Conservation (phyloP, 1,140 invertebrate genomes). For the Triops cancriformis region DNA sequence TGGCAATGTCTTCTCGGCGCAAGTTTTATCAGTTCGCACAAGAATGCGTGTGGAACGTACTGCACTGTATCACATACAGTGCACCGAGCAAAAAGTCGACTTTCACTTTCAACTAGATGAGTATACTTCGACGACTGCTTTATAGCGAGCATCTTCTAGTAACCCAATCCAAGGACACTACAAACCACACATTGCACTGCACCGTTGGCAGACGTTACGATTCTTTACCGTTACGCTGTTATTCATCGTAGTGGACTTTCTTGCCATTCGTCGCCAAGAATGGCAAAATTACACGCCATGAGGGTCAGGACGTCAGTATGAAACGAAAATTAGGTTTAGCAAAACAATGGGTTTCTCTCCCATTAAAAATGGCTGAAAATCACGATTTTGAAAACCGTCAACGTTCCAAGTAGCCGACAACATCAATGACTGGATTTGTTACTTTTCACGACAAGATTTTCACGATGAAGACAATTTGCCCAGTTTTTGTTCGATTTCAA, state of each 20-base stretch:
- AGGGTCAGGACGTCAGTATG: background rate
- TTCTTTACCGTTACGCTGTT: background rate
- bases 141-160: background rate
- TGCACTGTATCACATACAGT: background rate
- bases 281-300: background rate
- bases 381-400: background rate
- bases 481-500: background rate
- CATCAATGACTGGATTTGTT: background rate
- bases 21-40: background rate
- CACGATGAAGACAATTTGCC: background rate
- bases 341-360: background rate
- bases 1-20: background rate
- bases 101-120: conserved; percentile 10
- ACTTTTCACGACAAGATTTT: background rate
- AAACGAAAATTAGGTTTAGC: background rate
- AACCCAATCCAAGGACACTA: background rate
- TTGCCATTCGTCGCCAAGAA: background rate
- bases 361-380: background rate
- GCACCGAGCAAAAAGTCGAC: background rate
- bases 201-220: background rate
- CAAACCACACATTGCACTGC: background rate
- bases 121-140: background rate
- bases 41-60: background rate
- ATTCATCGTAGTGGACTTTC: background rate
- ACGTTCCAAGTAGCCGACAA: background rate